A percentile compares a stretch with the other conserved stretches of the same genome.
phyloP scores from a whole-genome alignment of 2,113 vertebrate genomes.

The Hepsetus odoe region DNA sequence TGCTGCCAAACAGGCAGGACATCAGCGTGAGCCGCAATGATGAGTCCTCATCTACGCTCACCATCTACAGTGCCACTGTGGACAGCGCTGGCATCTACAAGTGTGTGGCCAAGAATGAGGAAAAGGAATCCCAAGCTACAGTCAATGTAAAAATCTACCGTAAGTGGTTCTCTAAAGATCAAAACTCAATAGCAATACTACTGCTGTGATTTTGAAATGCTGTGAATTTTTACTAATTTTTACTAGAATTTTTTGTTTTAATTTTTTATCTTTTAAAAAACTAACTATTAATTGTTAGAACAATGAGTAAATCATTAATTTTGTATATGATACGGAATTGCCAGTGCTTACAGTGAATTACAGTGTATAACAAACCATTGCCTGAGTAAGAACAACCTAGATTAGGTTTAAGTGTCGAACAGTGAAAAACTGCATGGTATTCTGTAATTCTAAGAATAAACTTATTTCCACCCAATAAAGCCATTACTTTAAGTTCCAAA shows the following conservation, averaged over 20 bases:
- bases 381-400: neutral
- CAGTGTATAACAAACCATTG: neutral
- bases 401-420: neutral
- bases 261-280: too few species aligned
- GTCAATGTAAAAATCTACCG: constrained; percentile 95
- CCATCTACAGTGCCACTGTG: constrained; percentile 91
- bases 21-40: constrained; percentile 85
- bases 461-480: neutral
- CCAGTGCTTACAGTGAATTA: neutral
- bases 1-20: constrained; percentile 82
- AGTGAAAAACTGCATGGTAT: neutral
- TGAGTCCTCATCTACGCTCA: constrained; percentile 86
- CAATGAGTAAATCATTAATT: neutral
- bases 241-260: neutral
- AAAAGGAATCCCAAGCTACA: constrained; percentile 85
- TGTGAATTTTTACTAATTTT: neutral
- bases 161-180: constrained; percentile 71
- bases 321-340: neutral
- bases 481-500: neutral
- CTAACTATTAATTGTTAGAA: neutral
- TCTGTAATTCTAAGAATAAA: too few species aligned
- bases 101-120: constrained; percentile 85
- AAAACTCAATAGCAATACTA: neutral
- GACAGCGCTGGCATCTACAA: constrained; percentile 95
- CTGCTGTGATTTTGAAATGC: neutral